Conservation (phyloP, 2,797 vertebrate genomes). For the Scleropages formosus region DNA sequence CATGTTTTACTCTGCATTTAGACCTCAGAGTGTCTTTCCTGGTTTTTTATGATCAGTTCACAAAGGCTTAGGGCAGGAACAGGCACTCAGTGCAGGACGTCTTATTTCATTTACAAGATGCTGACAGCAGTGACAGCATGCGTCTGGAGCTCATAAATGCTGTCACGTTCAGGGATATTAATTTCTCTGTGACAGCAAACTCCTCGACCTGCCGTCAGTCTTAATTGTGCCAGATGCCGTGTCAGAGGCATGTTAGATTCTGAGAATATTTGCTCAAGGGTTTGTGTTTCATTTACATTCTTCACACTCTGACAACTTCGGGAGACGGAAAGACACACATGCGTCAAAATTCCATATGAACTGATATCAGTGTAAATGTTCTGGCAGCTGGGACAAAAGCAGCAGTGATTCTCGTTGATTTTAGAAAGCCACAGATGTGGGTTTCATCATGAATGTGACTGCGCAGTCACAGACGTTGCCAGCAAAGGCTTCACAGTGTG, state of each 20-base stretch:
- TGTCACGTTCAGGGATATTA: neutral
- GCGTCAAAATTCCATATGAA: neutral
- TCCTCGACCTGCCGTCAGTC: neutral
- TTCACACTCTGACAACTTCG: neutral
- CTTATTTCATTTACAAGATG: neutral
- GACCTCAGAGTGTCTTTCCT: neutral
- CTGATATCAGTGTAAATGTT: conserved; percentile 23
- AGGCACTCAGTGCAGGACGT: neutral
- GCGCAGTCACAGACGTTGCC: conserved; percentile 29
- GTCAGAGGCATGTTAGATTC: too few relatives aligned
- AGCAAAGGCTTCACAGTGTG: conserved; percentile 10
- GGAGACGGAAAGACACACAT: neutral
- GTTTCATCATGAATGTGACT: conserved; percentile 31
- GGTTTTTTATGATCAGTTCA: neutral
- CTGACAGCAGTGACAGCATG: neutral
- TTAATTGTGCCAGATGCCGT: neutral
- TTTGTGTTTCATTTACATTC: neutral
- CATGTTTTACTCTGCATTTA: neutral
- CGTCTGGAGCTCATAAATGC: conserved; percentile 1
- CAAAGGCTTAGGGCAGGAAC: neutral
- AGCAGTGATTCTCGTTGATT: conserved; percentile 28
- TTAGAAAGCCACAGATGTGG: conserved; percentile 29
- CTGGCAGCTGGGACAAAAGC: conserved; percentile 25
- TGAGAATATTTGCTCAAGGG: neutral
- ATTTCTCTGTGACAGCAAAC: neutral